Evolutionary conservation across 1,140 invertebrate species (phyloP), one percentile per base, ranked within the genome.

Genomic region (Sinonovacula constricta): DNA sequence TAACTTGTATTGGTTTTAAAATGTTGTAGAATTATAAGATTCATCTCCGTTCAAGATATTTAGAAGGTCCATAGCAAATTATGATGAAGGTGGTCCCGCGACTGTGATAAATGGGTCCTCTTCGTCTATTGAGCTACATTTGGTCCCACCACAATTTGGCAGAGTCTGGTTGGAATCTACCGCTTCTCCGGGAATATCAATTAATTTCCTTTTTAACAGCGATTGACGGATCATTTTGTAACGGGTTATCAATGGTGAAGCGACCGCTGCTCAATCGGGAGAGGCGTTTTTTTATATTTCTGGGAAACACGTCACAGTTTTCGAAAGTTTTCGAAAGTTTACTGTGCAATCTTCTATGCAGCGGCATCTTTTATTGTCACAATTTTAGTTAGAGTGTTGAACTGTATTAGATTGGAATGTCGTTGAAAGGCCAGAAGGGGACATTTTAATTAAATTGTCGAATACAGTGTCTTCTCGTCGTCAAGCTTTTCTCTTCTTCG

Each of bases 391-490:
- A 90, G 72, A 0, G 91, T 91, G 83, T 92, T 92, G 81, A 91
- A 92, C 83, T 92, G 92, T 39, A 89, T 91, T 34, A 92, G 82
- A 71, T 92, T 81, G 24, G 88, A 85, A 34, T 92, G 76, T 14
- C 90, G 85, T 67, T 92, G 87, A 83, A 92, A 92, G 54, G 91
- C 86, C 18, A 85, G 56, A 54, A 88, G 81, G 3, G 88, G 85
- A 82, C 92, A 92, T 24, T 88, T 89, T 72, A 92, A 92, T 81
- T 92, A 92, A 76, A 90, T 92, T 36, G 91, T 91, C 5, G 91
- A 91, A 82, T 90, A 92, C 5, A 90, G 86, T 14, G 89, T 88
- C 15, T 86, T 75, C 12, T 89, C 87, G 79, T 92, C 91, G 74
- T 91, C 88, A 83, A 92, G 15, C 89, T 80, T 26, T 86, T 83